A percentile compares a stretch with the other conserved stretches of the same genome.
phyloP scores from a whole-genome alignment of 2,113 vertebrate species.

The Budorcas taxicolor region DNA sequence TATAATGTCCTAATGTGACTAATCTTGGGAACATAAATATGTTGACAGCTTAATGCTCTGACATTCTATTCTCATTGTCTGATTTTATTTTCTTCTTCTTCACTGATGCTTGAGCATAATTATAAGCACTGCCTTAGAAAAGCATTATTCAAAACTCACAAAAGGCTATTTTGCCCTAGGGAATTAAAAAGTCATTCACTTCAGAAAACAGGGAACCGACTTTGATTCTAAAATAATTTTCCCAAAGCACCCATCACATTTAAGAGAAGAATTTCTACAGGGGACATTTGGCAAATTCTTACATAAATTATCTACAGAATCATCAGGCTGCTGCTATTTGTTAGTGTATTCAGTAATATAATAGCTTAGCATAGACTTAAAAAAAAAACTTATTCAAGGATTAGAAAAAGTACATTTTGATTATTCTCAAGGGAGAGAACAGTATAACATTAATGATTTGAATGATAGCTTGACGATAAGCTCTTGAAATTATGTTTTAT shows the following conservation, averaged over 20 bases:
- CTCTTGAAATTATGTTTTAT: conserved; percentile 64
- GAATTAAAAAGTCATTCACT: conserved; percentile 50
- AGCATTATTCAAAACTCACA: conserved; percentile 28
- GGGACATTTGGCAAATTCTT: not conserved
- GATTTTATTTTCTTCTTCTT: conserved; percentile 65
- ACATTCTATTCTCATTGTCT: conserved; percentile 56
- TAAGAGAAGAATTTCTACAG: conserved; percentile 24
- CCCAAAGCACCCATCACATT: conserved; percentile 13
- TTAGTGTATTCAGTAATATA: not conserved
- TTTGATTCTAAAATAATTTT: conserved; percentile 54
- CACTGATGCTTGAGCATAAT: conserved; percentile 50
- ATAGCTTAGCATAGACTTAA: conserved; percentile 13
- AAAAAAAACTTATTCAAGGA: conserved; percentile 14
- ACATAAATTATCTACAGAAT: not conserved
- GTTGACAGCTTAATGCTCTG: conserved; percentile 33
- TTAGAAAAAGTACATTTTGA: conserved; percentile 28
- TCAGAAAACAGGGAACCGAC: conserved; percentile 23
- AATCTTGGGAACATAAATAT: conserved; percentile 48
- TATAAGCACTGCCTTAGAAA: conserved; percentile 28
- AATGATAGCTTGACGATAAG: conserved; percentile 53
- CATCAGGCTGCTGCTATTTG: not conserved
- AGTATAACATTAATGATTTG: conserved; percentile 58
- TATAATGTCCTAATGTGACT: conserved; percentile 2
- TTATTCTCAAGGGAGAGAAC: conserved; percentile 40
- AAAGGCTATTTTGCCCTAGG: conserved; percentile 50